Conservation (phyloP, 1,140 invertebrate genomes). For the Vollenhovia emeryi region DNA sequence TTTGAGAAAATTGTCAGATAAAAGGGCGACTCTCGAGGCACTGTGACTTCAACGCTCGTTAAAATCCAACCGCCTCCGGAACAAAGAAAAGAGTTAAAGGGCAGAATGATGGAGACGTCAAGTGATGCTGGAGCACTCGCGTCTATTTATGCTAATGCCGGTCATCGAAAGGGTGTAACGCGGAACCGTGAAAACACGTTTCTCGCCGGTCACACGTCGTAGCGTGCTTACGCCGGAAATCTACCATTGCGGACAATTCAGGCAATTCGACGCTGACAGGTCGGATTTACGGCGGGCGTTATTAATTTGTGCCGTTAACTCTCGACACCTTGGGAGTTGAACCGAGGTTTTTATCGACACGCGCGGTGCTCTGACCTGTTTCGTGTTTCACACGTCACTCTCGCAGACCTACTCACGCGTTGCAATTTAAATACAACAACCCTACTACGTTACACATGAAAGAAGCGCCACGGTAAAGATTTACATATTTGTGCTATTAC, state of each 20-base stretch:
- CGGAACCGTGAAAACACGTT: slow-evolving; percentile 61
- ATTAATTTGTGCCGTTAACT: slow-evolving; percentile 51
- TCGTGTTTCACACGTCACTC: slow-evolving; percentile 42
- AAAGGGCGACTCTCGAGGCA: neutral
- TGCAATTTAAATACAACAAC: slow-evolving; percentile 2
- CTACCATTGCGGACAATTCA: slow-evolving; percentile 75
- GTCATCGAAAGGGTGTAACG: slow-evolving; percentile 14
- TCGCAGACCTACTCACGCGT: neutral
- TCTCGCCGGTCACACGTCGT: neutral
- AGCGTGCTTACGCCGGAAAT: slow-evolving; percentile 68
- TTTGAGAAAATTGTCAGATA: neutral
- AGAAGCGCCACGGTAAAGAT: neutral
- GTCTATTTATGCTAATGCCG: neutral
- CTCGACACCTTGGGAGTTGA: slow-evolving; percentile 44
- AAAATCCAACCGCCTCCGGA: neutral
- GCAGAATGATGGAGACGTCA: neutral
- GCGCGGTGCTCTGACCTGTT: slow-evolving; percentile 1
- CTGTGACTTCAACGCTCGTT: neutral
- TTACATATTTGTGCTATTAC: neutral
- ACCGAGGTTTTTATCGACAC: slow-evolving; percentile 61
- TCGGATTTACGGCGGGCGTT: slow-evolving; percentile 58
- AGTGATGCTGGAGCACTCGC: neutral
- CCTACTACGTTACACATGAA: neutral
- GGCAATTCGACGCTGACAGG: slow-evolving; percentile 69
- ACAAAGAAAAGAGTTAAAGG: neutral